A percentile compares a stretch with the other conserved stretches of the same genome.
phyloP scores from a whole-genome alignment of 1,140 invertebrate species.

The Panagrolaimus sp. region DNA sequence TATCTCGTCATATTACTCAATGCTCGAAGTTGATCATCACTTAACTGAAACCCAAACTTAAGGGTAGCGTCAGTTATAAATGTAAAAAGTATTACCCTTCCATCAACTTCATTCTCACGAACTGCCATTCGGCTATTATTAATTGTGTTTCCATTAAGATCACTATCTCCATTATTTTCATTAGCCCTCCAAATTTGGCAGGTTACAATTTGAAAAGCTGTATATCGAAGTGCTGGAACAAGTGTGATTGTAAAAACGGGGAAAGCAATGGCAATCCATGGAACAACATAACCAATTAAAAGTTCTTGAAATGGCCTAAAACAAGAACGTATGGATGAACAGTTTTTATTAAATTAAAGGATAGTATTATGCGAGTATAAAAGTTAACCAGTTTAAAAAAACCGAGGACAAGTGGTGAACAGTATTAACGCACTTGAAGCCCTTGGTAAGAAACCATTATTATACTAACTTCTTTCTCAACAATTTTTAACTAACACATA shows the following conservation, averaged over 20 bases:
- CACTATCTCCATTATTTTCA: neutral
- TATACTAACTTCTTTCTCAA: too few species aligned
- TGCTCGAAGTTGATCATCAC: neutral
- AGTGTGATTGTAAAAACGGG: slow-evolving; percentile 30
- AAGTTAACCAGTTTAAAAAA: too few species aligned
- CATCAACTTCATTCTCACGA: neutral
- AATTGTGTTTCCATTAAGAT: slow-evolving; percentile 4
- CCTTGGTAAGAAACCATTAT: too few species aligned
- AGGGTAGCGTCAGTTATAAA: too few species aligned
- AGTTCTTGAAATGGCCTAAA: slow-evolving; percentile 33
- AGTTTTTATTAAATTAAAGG: too few species aligned
- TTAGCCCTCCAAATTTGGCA: slow-evolving; percentile 23
- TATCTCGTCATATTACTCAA: too few species aligned
- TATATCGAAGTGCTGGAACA: slow-evolving; percentile 26
- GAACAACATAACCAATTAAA: slow-evolving; percentile 29
- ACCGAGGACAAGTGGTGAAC: too few species aligned
- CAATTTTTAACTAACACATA: too few species aligned
- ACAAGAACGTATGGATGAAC: neutral
- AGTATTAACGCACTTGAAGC: too few species aligned
- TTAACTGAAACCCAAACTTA: neutral
- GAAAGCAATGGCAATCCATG: slow-evolving; percentile 29
- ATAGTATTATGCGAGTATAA: too few species aligned
- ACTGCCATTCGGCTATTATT: neutral
- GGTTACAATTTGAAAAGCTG: slow-evolving; percentile 28
- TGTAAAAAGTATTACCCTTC: neutral